Base-by-base conservation (phyloP, 2,113 vertebrate species). In the Crotalus tigris region DNA sequence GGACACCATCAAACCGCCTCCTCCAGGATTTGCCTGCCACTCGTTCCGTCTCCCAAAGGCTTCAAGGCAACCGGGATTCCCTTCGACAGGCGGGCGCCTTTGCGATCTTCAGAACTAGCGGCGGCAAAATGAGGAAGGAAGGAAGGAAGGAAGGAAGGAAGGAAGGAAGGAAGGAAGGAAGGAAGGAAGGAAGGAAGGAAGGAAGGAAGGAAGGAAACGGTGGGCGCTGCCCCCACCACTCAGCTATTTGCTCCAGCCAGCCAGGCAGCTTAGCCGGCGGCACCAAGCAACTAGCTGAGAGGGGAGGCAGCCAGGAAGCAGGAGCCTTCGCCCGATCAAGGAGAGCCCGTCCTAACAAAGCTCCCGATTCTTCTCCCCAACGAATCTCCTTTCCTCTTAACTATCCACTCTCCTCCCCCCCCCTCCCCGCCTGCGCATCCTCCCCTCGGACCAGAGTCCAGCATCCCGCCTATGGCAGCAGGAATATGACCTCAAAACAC, bases 241-340 rank as follows among this genome's bases (percentile, higher is more conserved):
- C 90, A 21, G 23, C 87, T 69, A 87, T 87, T 55, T 24, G 53
- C 33, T 11, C 87, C 24, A 19, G n/a, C 44, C 24, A 9, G 7
- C 17, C 59, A 69, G 59, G 24, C 86, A 55, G 57, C n/a, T 54
- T 26, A 24, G 85, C 53, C 86, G 90, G 90, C 86, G 61, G 87
- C 86, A 58, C 61, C 33, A 33, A 93, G 2, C 17, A 87, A 55
- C 23, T 85, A 58, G 49, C 51, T 44, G 11, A 8, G 24, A 26
- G 61, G 4, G n/a, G n/a, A 59, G 44, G 85, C 26, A 59, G 89
- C 51, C 59, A 24, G 58, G 57, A 11, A 49, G 39, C 23, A 54
- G 90, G 89, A 93, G 7, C 88, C 92, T 85, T 90, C 89, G 17
- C 86, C 53, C 46, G 92, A 91, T 8, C 87, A 55, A 61, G 87